Evolutionary conservation across 2,888 invertebrate species (phyloP).

Genomic region (Cephus sareptanus): DNA sequence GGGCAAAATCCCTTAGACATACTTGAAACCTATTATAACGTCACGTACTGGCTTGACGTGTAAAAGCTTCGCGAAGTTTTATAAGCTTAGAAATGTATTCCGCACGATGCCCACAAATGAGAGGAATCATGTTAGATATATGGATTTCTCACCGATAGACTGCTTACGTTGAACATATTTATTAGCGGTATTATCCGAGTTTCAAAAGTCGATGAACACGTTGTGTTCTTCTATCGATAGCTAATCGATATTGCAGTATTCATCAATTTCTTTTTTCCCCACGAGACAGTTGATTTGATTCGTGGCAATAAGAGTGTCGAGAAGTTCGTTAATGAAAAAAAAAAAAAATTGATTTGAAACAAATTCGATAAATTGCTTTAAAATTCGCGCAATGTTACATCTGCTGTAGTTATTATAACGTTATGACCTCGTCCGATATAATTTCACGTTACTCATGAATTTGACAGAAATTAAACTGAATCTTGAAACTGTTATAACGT

Average conservation of each 20-base stretch:
- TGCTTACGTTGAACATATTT: not conserved
- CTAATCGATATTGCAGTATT: not conserved
- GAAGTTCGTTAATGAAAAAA: not conserved
- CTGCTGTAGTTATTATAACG: not conserved
- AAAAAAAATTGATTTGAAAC: not conserved
- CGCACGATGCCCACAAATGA: not conserved
- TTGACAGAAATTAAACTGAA: not conserved
- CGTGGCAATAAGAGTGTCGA: not conserved
- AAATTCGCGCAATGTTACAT: not conserved
- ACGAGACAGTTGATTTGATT: not conserved
- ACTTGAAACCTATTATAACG: not conserved
- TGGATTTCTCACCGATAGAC: not conserved
- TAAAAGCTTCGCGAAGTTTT: not conserved
- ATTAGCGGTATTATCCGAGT: not conserved
- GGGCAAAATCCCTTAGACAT: not conserved
- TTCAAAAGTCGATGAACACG: not conserved
- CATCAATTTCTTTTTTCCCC: not conserved
- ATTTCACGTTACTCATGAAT: not conserved
- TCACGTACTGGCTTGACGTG: not conserved
- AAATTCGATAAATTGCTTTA: not conserved
- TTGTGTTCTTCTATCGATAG: not conserved
- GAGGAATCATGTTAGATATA: not conserved
- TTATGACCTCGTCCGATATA: no score
- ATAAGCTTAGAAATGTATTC: not conserved
- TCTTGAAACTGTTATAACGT: not conserved